phyloP scores from a whole-genome alignment of 2,113 vertebrate genomes.

The Pycnonotus jocosus region DNA sequence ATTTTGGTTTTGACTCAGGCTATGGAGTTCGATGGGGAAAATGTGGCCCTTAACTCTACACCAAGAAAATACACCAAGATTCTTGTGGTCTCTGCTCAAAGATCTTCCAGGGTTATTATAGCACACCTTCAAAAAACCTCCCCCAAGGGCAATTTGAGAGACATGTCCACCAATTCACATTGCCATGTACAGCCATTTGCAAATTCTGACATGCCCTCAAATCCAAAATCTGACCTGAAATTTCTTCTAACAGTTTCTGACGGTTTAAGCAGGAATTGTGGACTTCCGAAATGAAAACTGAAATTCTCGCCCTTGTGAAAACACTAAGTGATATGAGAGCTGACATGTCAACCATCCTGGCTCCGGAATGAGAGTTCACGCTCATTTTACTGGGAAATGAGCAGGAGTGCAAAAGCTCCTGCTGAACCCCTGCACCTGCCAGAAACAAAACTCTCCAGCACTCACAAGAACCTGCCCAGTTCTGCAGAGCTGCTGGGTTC shows the following conservation, averaged over 20 bases:
- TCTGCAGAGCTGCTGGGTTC: neutral
- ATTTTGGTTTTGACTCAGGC: neutral
- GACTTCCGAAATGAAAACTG: neutral
- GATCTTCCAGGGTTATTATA: neutral
- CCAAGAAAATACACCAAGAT: neutral
- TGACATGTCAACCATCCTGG: neutral
- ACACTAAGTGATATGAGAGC: neutral
- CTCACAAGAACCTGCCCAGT: neutral
- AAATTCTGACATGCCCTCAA: neutral
- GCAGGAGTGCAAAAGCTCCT: neutral
- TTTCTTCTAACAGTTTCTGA: neutral
- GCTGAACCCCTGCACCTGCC: neutral
- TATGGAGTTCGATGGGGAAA: neutral
- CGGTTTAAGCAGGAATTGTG: neutral
- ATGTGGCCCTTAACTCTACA: neutral
- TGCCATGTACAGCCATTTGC: neutral
- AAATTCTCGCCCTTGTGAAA: neutral
- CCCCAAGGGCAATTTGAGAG: neutral
- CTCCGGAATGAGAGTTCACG: neutral
- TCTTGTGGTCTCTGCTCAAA: neutral
- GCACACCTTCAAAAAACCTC: fast-evolving
- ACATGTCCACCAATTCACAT: neutral
- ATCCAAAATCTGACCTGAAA: neutral
- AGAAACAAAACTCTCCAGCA: neutral
- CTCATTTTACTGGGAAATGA: neutral